Evolutionary conservation across 2,113 vertebrate species (phyloP).

Genomic region (Atrichornis clamosus): DNA sequence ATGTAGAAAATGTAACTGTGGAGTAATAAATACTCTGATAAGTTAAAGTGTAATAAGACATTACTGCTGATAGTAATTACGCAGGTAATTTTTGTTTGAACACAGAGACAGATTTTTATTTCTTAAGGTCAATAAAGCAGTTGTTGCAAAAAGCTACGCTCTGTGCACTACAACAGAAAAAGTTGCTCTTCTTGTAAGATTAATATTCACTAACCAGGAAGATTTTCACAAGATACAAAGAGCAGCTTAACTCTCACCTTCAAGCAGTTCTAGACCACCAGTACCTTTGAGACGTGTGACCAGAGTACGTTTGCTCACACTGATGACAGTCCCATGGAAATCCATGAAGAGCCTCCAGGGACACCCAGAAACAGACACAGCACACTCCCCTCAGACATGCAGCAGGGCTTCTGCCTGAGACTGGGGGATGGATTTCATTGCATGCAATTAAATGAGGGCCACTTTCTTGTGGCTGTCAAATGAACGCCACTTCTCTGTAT

Average conservation of each 20-base stretch:
- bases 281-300: background rate
- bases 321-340: background rate
- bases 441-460: background rate
- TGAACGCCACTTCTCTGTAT: background rate
- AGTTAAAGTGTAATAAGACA: background rate
- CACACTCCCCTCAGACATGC: background rate
- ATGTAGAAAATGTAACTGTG: background rate
- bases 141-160: background rate
- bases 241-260: background rate
- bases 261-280: background rate
- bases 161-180: background rate
- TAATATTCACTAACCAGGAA: background rate
- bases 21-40: background rate
- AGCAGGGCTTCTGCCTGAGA: background rate
- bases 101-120: background rate
- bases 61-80: background rate
- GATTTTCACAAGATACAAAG: background rate
- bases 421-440: background rate
- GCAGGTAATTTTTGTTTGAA: background rate
- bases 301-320: background rate
- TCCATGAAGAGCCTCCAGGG: background rate
- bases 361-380: background rate
- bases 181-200: background rate
- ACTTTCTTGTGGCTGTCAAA: conserved; percentile 3
- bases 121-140: background rate